Base-by-base conservation (phyloP, 2,888 invertebrate genomes). In the Polylopha cassiicola region DNA sequence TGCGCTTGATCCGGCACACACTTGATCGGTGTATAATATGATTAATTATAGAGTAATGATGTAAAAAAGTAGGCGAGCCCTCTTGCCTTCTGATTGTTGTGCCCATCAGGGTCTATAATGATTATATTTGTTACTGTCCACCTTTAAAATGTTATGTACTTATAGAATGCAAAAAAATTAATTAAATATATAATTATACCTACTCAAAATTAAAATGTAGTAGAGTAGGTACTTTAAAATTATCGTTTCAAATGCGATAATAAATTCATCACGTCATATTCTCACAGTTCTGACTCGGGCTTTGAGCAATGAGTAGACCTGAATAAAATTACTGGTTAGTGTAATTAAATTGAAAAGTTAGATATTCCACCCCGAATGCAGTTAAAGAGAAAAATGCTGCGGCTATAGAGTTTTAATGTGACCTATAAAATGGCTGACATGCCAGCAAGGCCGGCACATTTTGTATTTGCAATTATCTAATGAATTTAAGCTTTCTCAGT, bases 261-360 rank as follows among this genome's bases (percentile, higher is more conserved):
- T 15, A 23, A 24, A 16, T 14, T 11, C 24, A 17, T 14, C 16
- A 17, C 17, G 15, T n/a, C 9, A 22, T 17, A 15, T 17, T 17
- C 23, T 21, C 23, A 23, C 24, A 9, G 3, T 3, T 7, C 31
- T 23, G 18, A 32, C 45, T 44, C 51, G 58, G 55, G 21, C 21
- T 28, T 33, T 39, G 27, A 27, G 16, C 11, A 20, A 15, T 13
- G n/a, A 22, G 16, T 17, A 27, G 13, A 21, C 16, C 61, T 61
- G 55, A 64, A 65, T 66, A 63, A 57, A 64, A 66, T 70, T 68
- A 66, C 61, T 53, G 56, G 57, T 65, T 60, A 65, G 60, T 59
- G 59, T 71, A 71, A 73, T 73, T 65, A 70, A 71, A 73, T 68
- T 69, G 61, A 58, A 57, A 71, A 72, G 62, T 70, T 71, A 65